These are phyloP conservation scores for Epistrophe grossulariae DNA, from an alignment of 2,888 invertebrate species.

Conservation along the genomic window DNA sequence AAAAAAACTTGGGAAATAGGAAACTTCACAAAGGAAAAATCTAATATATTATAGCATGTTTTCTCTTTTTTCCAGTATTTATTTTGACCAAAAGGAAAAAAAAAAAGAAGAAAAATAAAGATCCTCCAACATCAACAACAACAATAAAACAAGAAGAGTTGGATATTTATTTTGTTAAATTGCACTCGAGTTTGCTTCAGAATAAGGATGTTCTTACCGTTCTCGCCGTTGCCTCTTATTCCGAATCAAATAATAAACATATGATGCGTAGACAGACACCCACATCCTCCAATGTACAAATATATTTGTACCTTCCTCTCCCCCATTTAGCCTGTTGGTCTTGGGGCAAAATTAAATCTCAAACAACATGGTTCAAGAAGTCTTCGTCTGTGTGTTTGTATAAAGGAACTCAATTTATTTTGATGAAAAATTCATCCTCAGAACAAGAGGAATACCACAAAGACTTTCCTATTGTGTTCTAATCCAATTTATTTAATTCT, in stretches of 20 bases:
- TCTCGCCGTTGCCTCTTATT: not conserved
- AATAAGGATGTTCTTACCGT: slow-evolving; percentile 19
- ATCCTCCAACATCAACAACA: slow-evolving; percentile 25
- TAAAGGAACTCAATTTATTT: slow-evolving; percentile 46
- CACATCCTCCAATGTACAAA: not conserved
- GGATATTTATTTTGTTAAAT: slow-evolving; percentile 73
- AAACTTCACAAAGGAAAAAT: slow-evolving; percentile 40
- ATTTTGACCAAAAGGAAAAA: slow-evolving; percentile 35
- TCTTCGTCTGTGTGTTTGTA: slow-evolving; percentile 11
- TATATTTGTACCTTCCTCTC: not conserved
- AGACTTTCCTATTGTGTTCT: slow-evolving; percentile 69
- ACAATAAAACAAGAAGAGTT: slow-evolving; percentile 34
- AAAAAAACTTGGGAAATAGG: slow-evolving; percentile 6
- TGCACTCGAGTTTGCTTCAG: slow-evolving; percentile 49
- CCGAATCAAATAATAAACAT: slow-evolving; percentile 64
- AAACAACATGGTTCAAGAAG: slow-evolving; percentile 15
- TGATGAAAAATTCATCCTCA: slow-evolving; percentile 54
- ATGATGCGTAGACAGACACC: slow-evolving; percentile 70
- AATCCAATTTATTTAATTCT: slow-evolving; percentile 63
- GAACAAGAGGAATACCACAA: slow-evolving; percentile 53
- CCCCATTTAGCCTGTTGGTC: slow-evolving; percentile 24
- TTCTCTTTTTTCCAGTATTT: slow-evolving; percentile 33
- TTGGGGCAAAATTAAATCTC: slow-evolving; percentile 53
- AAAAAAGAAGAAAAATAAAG: slow-evolving; percentile 22
- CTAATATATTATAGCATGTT: slow-evolving; percentile 19